Evolutionary conservation across 2,888 invertebrate species (phyloP).

Genomic region (Allacma fusca): DNA sequence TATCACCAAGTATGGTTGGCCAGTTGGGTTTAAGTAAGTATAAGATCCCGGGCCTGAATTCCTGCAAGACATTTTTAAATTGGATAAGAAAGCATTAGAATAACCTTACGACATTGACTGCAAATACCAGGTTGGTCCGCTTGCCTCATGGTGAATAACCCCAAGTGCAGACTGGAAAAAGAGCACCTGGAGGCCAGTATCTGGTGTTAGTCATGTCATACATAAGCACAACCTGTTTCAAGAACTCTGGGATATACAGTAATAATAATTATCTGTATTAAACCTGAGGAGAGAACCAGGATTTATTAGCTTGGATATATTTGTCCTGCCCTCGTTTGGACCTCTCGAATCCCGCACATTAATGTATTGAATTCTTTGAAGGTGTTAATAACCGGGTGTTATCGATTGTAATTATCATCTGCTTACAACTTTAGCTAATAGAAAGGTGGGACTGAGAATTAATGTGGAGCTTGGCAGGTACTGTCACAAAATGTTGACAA

Average conservation of each 20-base stretch:
- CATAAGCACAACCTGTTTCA: no score
- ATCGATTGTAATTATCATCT: not conserved
- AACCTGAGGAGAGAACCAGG: no score
- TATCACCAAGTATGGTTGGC: not conserved
- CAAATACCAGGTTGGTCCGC: not conserved
- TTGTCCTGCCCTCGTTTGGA: no score
- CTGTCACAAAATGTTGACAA: no score
- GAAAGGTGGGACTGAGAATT: not conserved
- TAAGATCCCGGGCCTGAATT: not conserved
- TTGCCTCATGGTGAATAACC: not conserved
- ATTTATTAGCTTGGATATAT: no score
- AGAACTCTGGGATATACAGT: no score
- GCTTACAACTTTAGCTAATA: not conserved
- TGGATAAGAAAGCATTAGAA: conserved; percentile 9
- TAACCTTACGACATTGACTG: not conserved
- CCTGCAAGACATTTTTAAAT: not conserved
- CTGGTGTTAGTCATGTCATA: no score
- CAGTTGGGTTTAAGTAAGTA: not conserved
- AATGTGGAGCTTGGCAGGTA: not conserved
- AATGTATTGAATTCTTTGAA: not conserved
- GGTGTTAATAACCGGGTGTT: not conserved
- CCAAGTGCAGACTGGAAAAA: not conserved
- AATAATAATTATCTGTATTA: no score
- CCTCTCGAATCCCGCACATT: not conserved
- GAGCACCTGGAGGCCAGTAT: not conserved